A percentile compares a stretch with the other conserved stretches of the same genome.
These are phyloP conservation scores for Chrysopa pallens DNA, from an alignment of 1,140 invertebrate species.

Conservation along the genomic window DNA sequence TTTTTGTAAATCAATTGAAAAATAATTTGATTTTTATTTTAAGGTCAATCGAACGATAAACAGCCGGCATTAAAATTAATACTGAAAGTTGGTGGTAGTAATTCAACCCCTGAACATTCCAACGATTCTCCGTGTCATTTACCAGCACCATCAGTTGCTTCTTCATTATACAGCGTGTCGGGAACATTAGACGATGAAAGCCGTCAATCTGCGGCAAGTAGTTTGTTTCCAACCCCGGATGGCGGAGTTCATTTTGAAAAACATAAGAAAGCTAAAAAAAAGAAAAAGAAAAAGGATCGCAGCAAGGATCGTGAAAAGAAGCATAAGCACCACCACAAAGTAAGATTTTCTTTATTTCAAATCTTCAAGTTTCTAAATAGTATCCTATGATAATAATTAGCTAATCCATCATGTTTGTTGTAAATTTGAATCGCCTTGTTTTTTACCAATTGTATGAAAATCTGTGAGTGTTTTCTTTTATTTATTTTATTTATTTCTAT, in stretches of 20 bases:
- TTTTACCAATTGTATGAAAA: too few relatives aligned
- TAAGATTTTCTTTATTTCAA: constrained; percentile 5
- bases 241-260: constrained; percentile 21
- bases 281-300: constrained; percentile 55
- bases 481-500: too few relatives aligned
- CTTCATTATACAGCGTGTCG: constrained; percentile 11
- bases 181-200: constrained; percentile 5
- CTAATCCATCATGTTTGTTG: too few relatives aligned
- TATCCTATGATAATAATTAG: too few relatives aligned
- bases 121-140: constrained; percentile 29
- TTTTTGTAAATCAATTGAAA: background rate
- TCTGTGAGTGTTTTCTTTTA: too few relatives aligned
- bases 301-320: constrained; percentile 38
- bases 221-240: constrained; percentile 11
- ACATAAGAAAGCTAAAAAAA: constrained; percentile 58
- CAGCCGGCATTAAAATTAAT: constrained; percentile 54
- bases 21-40: background rate
- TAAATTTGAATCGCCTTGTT: too few relatives aligned
- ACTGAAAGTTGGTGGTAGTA: constrained; percentile 56
- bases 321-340: constrained; percentile 57
- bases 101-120: constrained; percentile 48
- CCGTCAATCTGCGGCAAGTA: constrained; percentile 9
- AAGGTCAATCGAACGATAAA: constrained; percentile 17
- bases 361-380: background rate
- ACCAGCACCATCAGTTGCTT: constrained; percentile 23